phyloP scores from a whole-genome alignment of 2,888 invertebrate species.

The Mythimna loreyi region DNA sequence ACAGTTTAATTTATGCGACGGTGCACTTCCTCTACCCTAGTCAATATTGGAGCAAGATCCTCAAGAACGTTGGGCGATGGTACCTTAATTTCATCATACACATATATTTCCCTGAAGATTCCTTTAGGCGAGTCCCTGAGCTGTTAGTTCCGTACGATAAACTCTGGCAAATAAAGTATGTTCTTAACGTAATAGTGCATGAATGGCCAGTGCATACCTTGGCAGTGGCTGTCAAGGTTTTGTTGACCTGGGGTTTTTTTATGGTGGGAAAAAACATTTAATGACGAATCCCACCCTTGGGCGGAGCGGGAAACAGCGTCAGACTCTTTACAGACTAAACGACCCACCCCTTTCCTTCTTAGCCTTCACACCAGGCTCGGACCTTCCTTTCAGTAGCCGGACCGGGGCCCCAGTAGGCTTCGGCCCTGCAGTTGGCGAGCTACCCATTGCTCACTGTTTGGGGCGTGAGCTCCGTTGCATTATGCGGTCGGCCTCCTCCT shows the following conservation, averaged over 20 bases:
- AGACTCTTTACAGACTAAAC: no score
- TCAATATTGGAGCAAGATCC: conserved; percentile 38
- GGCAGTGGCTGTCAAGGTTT: conserved; percentile 28
- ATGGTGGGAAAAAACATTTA: no score
- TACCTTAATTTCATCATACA: conserved; percentile 33
- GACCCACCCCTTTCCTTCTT: no score
- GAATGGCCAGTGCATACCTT: conserved; percentile 34
- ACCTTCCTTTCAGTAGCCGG: no score
- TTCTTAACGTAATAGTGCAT: conserved; percentile 49
- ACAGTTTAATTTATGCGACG: conserved; percentile 46
- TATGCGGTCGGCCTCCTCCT: no score
- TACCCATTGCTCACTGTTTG: no score
- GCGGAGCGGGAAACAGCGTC: no score
- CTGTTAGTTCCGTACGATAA: conserved; percentile 49
- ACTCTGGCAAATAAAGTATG: conserved; percentile 54
- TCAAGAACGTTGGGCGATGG: conserved; percentile 7
- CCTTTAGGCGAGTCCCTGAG: conserved; percentile 14
- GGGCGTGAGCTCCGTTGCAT: no score
- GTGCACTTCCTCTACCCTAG: conserved; percentile 47
- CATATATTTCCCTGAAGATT: conserved; percentile 34
- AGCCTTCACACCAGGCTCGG: no score
- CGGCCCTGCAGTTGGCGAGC: no score
- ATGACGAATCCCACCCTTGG: no score
- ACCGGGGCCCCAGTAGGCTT: no score
- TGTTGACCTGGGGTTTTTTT: not conserved